A percentile compares a stretch with the other conserved stretches of the same genome.
phyloP scores from a whole-genome alignment of 2,888 invertebrate genomes.

The Tipula helvola region DNA sequence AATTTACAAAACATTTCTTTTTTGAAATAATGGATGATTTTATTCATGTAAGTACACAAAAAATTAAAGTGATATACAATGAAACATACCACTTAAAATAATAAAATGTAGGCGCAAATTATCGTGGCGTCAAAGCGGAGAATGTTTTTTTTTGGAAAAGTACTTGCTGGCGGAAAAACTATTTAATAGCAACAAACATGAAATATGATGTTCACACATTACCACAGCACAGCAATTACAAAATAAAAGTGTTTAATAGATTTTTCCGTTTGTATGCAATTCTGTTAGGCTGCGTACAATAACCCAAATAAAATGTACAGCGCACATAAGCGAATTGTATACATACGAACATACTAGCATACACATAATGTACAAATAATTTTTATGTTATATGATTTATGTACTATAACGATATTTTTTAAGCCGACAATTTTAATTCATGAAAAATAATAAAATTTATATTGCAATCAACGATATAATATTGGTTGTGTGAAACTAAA shows the following conservation, averaged over 20 bases:
- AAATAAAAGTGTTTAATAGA: not conserved
- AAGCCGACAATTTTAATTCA: too few species aligned
- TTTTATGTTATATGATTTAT: too few species aligned
- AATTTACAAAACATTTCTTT: not conserved
- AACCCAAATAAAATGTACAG: not conserved
- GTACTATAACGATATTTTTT: too few species aligned
- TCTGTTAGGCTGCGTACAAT: not conserved
- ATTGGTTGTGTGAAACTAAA: too few species aligned
- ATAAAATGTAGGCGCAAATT: not conserved
- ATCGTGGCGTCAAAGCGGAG: not conserved
- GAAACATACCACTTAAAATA: not conserved
- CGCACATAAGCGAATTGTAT: too few species aligned
- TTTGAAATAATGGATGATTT: not conserved
- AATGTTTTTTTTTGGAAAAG: not conserved
- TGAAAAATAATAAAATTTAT: too few species aligned
- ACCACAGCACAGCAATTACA: not conserved
- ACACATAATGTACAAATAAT: too few species aligned
- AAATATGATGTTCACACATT: not conserved
- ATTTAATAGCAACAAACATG: not conserved
- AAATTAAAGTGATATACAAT: not conserved
- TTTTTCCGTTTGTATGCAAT: not conserved
- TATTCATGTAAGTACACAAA: not conserved
- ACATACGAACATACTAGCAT: too few species aligned
- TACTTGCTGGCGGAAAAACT: not conserved
- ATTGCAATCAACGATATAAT: too few species aligned